Evolutionary conservation across 2,797 vertebrate genomes (phyloP), one percentile per base, ranked within the genome.

Genomic region (Acanthurus tractus): DNA sequence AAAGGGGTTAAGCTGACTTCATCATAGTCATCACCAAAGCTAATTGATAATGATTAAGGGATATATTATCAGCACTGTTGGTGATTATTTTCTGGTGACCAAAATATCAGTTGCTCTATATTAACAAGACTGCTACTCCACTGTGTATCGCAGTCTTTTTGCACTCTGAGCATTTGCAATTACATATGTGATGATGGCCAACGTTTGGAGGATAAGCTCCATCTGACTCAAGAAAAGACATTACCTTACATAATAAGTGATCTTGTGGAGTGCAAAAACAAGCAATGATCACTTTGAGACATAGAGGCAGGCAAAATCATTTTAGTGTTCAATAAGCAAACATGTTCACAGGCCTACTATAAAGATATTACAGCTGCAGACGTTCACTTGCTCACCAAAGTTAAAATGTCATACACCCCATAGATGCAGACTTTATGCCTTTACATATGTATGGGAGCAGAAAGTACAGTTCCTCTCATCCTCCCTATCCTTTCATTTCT

Each of bases 381-480:
- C 17, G 11, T 50, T 36, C 46, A 8, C 18, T 17, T 38, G 11
- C 23, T 20, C 10, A 18, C 4, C 36, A 44, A 29, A 57, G 50
- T 22, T 20, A 52, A 52, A 13, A 64, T 11, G 2, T 8, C 3
- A 6, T 54, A 10, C 15, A 71, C 29, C 48, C 18, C 36, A 36
- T 48, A 29, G 20, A 50, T 61, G 22, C 2, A 46, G 17, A 36
- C n/a, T 40, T 25, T 25, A 11, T 5, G 63, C 2, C 3, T 49
- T 44, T 34, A 34, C 23, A 63, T 29, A 12, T 53, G 18, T 46
- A 22, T 63, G 55, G 57, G 36, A 42, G 52, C 40, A 54, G 25
- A 59, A 62, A 56, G 54, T 45, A 45, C 8, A n/a, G 34, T 36
- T 74, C 64, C 56, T 34, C 23, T 56, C 50, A 34, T 42, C n/a